Evolutionary conservation across 1,140 invertebrate genomes (phyloP).

Genomic region (Diachasmimorpha longicaudata): DNA sequence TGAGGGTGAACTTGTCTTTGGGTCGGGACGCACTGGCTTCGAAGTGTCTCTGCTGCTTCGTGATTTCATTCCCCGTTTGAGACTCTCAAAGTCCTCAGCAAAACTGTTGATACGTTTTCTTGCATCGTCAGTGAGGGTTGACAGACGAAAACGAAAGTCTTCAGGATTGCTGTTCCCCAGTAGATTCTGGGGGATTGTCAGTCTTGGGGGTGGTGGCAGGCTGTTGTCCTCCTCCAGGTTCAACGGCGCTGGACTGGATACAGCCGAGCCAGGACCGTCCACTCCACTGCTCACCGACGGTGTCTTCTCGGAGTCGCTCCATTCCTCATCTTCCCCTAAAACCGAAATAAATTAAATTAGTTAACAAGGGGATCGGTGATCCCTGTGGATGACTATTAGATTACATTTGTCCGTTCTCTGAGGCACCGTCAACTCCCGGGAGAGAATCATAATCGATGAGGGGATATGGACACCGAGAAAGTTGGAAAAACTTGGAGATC

Average conservation of each 20-base stretch:
- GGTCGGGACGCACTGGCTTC: slow-evolving; percentile 25
- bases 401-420: neutral
- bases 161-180: slow-evolving; percentile 42
- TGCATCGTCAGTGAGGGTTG: slow-evolving; percentile 54
- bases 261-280: slow-evolving; percentile 56
- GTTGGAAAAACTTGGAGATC: neutral
- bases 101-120: slow-evolving; percentile 49
- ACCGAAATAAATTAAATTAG: slow-evolving; percentile 18
- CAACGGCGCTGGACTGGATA: slow-evolving; percentile 53
- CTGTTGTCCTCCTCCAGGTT: slow-evolving; percentile 51
- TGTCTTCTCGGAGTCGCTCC: slow-evolving; percentile 61
- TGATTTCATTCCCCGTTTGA: slow-evolving; percentile 25
- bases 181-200: slow-evolving; percentile 36
- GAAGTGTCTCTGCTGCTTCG: slow-evolving; percentile 36
- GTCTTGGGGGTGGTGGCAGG: slow-evolving; percentile 48
- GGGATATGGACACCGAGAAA: too few relatives aligned
- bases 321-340: slow-evolving; percentile 63
- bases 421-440: neutral
- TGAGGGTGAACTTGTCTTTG: neutral
- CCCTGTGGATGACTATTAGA: neutral
- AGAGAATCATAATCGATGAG: neutral
- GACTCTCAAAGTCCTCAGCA: slow-evolving; percentile 52
- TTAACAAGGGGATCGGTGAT: neutral
- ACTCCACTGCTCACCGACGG: slow-evolving; percentile 60
- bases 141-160: slow-evolving; percentile 52